Conservation (phyloP, 2,888 invertebrate species). For the Calliphora vomitoria region DNA sequence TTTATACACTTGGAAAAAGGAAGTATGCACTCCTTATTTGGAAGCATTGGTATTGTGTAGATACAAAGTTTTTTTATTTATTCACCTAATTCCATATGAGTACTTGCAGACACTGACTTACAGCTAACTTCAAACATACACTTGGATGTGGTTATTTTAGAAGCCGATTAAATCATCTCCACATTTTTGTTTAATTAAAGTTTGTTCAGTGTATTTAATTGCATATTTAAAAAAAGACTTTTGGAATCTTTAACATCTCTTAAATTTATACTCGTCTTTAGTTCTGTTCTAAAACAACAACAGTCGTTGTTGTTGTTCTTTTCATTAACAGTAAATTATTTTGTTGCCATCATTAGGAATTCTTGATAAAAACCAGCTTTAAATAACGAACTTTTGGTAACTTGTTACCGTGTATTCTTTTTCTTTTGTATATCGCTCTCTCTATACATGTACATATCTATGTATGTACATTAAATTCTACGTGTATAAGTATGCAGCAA, state of each 20-base stretch:
- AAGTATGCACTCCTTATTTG: neutral
- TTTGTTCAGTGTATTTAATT: constrained; percentile 36
- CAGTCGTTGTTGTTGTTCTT: constrained; percentile 43
- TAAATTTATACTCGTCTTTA: constrained; percentile 23
- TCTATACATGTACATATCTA: constrained; percentile 6
- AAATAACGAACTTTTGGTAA: constrained; percentile 55
- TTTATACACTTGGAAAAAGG: neutral
- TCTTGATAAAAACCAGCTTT: constrained; percentile 51
- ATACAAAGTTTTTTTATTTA: too few relatives aligned
- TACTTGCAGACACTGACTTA: too few relatives aligned
- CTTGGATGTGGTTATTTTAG: neutral
- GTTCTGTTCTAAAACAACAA: neutral
- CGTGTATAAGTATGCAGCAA: neutral
- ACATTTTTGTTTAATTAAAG: neutral
- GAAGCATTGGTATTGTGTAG: too few relatives aligned
- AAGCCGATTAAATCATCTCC: neutral
- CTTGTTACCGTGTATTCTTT: constrained; percentile 36
- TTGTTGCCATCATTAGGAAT: constrained; percentile 62
- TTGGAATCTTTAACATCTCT: constrained; percentile 9
- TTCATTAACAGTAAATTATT: constrained; percentile 63
- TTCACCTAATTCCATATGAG: too few relatives aligned
- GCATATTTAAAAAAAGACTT: constrained; percentile 23
- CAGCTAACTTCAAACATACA: neutral
- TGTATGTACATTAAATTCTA: neutral
- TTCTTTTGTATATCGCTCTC: constrained; percentile 15